These are phyloP conservation scores for Phaethornis superciliosus DNA, from an alignment of 2,113 vertebrate genomes.

Conservation along the genomic window DNA sequence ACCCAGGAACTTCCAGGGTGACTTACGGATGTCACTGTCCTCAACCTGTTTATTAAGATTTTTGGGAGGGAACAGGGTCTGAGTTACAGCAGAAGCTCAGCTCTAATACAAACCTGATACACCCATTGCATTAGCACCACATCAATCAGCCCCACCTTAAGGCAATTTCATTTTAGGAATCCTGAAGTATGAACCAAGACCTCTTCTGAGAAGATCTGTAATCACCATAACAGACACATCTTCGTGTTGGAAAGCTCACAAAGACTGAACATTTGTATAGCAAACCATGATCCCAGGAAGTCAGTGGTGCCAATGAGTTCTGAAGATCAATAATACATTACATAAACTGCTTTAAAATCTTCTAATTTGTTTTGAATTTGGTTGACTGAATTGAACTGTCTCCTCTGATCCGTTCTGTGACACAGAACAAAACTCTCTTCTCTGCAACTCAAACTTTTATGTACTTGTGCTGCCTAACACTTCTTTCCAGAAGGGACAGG, in stretches of 20 bases:
- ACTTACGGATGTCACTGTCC: not conserved
- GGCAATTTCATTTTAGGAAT: not conserved
- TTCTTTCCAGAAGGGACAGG: not conserved
- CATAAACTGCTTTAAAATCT: not conserved
- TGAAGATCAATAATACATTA: not conserved
- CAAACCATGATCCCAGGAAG: not conserved
- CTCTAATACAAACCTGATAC: not conserved
- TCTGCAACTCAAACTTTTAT: not conserved
- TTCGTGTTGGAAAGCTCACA: not conserved
- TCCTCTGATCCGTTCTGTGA: not conserved
- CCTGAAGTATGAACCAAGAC: not conserved
- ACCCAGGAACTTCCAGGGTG: not conserved
- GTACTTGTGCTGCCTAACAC: not conserved
- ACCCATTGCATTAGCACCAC: not conserved
- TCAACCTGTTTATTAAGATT: not conserved
- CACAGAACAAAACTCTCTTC: not conserved
- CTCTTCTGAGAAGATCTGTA: not conserved
- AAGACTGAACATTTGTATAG: not conserved
- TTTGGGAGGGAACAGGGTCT: not conserved
- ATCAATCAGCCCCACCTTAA: not conserved
- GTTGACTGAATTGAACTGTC: not conserved
- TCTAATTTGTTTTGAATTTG: not conserved
- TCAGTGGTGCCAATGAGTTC: not conserved
- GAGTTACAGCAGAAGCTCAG: not conserved
- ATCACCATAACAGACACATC: rapidly evolving